Evolutionary conservation across 2,797 vertebrate genomes (phyloP).

Genomic region (Anas capensis): DNA sequence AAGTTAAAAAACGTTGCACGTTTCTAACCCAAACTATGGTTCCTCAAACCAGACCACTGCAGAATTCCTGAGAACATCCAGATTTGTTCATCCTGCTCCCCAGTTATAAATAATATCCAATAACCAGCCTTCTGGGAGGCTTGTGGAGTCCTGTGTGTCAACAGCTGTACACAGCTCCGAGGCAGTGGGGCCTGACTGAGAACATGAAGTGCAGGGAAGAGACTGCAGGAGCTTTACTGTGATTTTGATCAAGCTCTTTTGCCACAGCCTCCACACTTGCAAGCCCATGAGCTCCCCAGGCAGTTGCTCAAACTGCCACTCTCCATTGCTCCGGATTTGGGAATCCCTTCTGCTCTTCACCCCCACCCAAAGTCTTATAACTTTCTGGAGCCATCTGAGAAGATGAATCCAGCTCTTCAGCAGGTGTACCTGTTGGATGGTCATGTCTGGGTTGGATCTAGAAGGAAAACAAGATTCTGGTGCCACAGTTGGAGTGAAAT

Average conservation of each 20-base stretch:
- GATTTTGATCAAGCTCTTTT: neutral
- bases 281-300: accelerated
- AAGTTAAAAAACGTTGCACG: neutral
- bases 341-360: neutral
- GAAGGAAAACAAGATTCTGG: neutral
- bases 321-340: neutral
- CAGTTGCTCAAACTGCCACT: accelerated
- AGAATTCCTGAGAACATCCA: neutral
- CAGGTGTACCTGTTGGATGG: neutral
- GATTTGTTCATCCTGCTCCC: neutral
- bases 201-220: neutral
- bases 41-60: neutral
- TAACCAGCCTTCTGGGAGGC: neutral
- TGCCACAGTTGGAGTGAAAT: neutral
- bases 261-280: neutral
- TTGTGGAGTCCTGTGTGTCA: neutral
- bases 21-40: neutral
- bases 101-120: neutral
- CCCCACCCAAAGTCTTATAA: neutral
- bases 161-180: neutral
- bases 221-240: neutral
- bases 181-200: neutral
- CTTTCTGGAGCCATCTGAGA: neutral
- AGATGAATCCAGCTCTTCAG: neutral
- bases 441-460: neutral